phyloP scores from a whole-genome alignment of 35 echinoderm and acorn worm genomes.

The Acanthaster planci region DNA sequence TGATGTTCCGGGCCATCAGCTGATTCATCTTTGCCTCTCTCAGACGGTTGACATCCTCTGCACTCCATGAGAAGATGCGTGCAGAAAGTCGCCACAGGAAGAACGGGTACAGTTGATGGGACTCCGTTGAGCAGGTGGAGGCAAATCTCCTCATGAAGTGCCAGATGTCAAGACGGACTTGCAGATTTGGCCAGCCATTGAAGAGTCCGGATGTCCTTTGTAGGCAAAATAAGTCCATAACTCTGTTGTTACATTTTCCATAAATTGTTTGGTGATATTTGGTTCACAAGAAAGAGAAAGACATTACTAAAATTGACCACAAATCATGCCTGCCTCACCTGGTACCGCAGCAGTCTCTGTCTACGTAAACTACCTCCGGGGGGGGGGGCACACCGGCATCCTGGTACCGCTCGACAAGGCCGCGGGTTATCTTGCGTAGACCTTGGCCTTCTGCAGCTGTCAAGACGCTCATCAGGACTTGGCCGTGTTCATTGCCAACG shows the following conservation, averaged over 20 bases:
- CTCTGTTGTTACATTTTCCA: too few relatives aligned
- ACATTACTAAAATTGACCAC: too few relatives aligned
- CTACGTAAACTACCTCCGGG: constrained; percentile 65
- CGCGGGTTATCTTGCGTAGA: too few relatives aligned
- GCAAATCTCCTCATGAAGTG: constrained; percentile 81
- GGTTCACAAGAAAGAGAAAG: too few relatives aligned
- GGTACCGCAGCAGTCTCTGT: constrained; percentile 58
- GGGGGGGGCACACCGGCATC: constrained; percentile 25
- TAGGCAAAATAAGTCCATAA: too few relatives aligned
- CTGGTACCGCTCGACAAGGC: constrained; percentile 38
- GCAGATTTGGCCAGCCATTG: constrained; percentile 44
- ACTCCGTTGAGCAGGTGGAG: constrained; percentile 50
- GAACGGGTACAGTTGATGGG: constrained; percentile 60
- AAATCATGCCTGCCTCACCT: too few relatives aligned
- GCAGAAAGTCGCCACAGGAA: constrained; percentile 45
- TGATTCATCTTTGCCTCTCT: neutral
- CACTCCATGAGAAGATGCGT: constrained; percentile 70
- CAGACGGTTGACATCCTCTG: constrained; percentile 38
- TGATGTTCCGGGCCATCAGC: neutral
- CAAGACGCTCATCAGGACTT: constrained; percentile 56
- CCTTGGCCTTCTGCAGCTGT: constrained; percentile 48
- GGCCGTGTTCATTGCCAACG: constrained; percentile 57
- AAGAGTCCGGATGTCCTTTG: too few relatives aligned
- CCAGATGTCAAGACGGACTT: constrained; percentile 75
- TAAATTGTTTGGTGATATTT: too few relatives aligned